Evolutionary conservation across 2,113 vertebrate genomes (phyloP), one percentile per base, ranked within the genome.

Genomic region (Triplophysa rosa): DNA sequence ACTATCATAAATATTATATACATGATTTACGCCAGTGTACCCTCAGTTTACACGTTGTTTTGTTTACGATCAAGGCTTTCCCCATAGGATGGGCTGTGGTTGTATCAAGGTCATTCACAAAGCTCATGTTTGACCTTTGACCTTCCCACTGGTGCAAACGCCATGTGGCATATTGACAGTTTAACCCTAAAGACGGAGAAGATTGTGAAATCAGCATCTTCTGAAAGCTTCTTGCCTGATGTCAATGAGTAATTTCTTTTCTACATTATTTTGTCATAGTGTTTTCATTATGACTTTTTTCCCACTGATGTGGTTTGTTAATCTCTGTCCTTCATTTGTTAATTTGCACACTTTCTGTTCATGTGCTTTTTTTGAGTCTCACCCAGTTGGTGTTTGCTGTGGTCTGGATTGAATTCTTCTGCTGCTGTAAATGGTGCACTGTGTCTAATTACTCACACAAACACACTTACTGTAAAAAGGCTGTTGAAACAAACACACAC

Each of bases 351-450:
- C 24, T 70, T 70, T 56, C 67, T 71, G 37, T 11, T 33, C 26
- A 71, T 71, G 24, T 54, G 47, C 13, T 49, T 21, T 3, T 19
- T 29, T 24, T 19, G 67, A 52, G 45, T 33, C 47, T 9, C 16
- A 9, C 47, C 68, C 65, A 61, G 33, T 23, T 6, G n/a, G 37
- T 14, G 56, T 29, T 62, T 69, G 65, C 26, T 78, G 42, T 67
- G 73, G 68, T 47, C 61, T 64, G 76, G 54, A 61, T 33, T 79
- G 66, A 58, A 79, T 69, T 69, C 40, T 37, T 68, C 54, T 58
- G 16, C 37, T 47, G 54, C 56, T 45, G 77, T 61, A 69, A 79
- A 68, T 69, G 54, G 77, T 66, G 37, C 66, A 79, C 37, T 69
- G 77, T 69, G 66, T 69, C 66, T 72, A 67, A 63, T 54, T 68